Percentiles rank a stretch among this genome's conserved stretches.
Conservation (phyloP, 2,113 vertebrate genomes). For the Ceyx cyanopectus region DNA sequence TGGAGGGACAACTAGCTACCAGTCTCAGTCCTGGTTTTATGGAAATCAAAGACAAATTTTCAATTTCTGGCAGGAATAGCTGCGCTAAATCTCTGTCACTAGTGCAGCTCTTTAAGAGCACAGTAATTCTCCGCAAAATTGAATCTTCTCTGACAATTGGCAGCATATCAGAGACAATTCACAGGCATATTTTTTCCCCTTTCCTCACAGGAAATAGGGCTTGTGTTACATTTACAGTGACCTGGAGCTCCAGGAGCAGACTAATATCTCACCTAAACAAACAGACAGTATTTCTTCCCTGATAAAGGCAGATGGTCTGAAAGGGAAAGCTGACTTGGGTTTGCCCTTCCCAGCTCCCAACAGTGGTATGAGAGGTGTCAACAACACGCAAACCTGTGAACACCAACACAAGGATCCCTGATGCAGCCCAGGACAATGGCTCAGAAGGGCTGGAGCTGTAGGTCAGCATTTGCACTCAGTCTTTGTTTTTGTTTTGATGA, state of each 20-base stretch:
- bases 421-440: background rate
- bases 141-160: conserved; percentile 72
- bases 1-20: background rate
- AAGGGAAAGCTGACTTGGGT: conserved; percentile 37
- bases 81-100: conserved; percentile 54
- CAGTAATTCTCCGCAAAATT: conserved; percentile 63
- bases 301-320: background rate
- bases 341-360: background rate
- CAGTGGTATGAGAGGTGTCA: conserved; percentile 5
- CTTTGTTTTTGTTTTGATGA: background rate
- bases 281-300: conserved; percentile 68
- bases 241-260: conserved; percentile 66
- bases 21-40: background rate
- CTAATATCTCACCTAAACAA: conserved; percentile 77
- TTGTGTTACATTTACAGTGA: conserved; percentile 74
- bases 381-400: background rate
- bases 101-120: conserved; percentile 40
- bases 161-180: conserved; percentile 73
- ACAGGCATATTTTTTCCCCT: conserved; percentile 65
- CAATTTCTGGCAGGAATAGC: conserved; percentile 40
- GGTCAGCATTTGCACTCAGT: background rate
- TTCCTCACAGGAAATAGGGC: conserved; percentile 69
- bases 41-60: conserved; percentile 33
- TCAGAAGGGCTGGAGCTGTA: background rate
- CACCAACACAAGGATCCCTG: background rate